Base-by-base conservation (phyloP, 2,888 invertebrate genomes). In the Plagodis dolabraria region DNA sequence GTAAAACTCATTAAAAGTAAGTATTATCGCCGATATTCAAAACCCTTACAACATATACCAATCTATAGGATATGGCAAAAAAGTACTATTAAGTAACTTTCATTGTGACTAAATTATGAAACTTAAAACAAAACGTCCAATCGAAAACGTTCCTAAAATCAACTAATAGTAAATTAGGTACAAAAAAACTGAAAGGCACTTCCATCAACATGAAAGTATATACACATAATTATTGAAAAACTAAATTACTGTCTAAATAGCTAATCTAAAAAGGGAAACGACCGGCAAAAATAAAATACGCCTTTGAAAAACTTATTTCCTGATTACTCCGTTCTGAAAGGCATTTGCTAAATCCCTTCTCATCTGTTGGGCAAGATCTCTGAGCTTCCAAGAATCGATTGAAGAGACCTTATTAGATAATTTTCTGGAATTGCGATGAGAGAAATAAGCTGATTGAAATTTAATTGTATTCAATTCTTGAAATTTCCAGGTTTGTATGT, bases 271-370 rank as follows among this genome's bases (percentile, higher is more conserved):
- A n/a, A 52, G 53, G 12, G 38, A 53, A 7, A 6, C 36, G 38
- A 46, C 7, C 45, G 38, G 45, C 45, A 38, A 47, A 36, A 38
- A 40, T 40, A 48, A 57, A 53, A 36, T 52, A 35, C 51, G 51
- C 53, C 59, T 46, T 49, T 46, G 56, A 44, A 53, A 56, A 67
- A 70, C 68, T 68, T 71, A 68, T 65, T 64, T 69, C 56, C 65
- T 76, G 72, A 76, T 74, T 74, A 72, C 71, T 74, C 66, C 54
- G 57, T 65, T 69, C 70, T 62, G 66, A 62, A 61, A 68, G 64
- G 63, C 68, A 58, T 70, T 73, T 66, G 50, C 57, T 59, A 65
- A 74, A 74, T 68, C 72, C 72, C 63, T 63, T 52, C 40, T 66
- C 67, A 68, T 70, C 70, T 68, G 54, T 63, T 60, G 68, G 53